Base-by-base conservation (phyloP, 1,140 invertebrate genomes). In the Cydia splendana region DNA sequence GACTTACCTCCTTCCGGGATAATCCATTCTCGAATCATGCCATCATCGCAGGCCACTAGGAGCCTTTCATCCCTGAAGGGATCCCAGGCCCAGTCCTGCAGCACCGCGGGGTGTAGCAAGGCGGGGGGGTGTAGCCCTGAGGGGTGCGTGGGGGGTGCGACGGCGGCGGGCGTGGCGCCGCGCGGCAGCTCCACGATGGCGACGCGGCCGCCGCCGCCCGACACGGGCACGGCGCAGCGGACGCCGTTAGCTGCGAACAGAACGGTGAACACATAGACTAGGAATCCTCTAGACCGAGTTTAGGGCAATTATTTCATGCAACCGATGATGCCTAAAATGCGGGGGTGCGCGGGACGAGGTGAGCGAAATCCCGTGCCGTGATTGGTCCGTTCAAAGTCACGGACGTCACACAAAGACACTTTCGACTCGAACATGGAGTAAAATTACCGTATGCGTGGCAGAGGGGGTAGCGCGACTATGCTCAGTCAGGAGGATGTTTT, bases 81-180 rank as follows among this genome's bases (percentile, higher is more conserved):
- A 95, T 99, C 98, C 97, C 97, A 99, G 71, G 96, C 95, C 92
- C 98, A 99, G 93, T 99, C 98, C 95, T 97, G 97, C 6, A 98
- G 95, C 80, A 96, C 97, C 77, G 95, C 96, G 30, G 97, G 96
- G 90, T 98, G 97, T 18, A 99, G 96, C 78, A 99, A 92, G n/a
- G 85, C 87, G 42, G 67, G 28, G 4, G 77, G 77, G 75, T 75
- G 79, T 42, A 74, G 12, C 20, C 67, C 78, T 10, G 79, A 80
- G 62, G 78, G 97, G 95, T 83, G 81, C 20, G 82, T 24, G 89
- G 98, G 97, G 0, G 97, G 95, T 42, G 98, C 93, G 80, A 95
- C 94, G 0, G 97, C 96, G 0, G 13, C 62, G 7, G 80, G 77
- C 0, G 96, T 95, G 82, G 96, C 96, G 5, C 87, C 86, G 7